Evolutionary conservation across 2,797 vertebrate species (phyloP).

Genomic region (Gymnothorax reevesii): DNA sequence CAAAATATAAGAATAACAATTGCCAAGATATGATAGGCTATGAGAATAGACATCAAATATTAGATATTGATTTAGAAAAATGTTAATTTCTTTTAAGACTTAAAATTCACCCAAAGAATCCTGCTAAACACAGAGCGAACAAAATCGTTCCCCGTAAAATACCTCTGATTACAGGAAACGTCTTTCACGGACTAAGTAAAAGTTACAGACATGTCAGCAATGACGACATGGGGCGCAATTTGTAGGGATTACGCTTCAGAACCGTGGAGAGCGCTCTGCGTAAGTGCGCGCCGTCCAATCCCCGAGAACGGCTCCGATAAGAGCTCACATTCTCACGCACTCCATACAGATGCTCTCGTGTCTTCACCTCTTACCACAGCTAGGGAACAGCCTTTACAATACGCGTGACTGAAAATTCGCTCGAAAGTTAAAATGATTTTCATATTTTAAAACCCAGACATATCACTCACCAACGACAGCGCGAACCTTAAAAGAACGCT

Average conservation of each 20-base stretch:
- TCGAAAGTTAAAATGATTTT: not conserved
- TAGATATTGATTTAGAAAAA: too few species aligned
- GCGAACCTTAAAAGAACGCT: not conserved
- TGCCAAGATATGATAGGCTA: not conserved
- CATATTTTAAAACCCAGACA: too few species aligned
- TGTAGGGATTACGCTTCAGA: slow-evolving; percentile 42
- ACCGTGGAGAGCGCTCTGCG: slow-evolving; percentile 61
- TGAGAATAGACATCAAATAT: too few species aligned
- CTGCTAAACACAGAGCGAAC: not conserved
- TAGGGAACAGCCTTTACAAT: not conserved
- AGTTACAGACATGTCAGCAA: not conserved
- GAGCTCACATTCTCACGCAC: slow-evolving; percentile 14
- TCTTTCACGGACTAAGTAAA: not conserved
- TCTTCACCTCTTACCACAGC: not conserved
- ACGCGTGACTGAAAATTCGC: not conserved
- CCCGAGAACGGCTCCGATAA: slow-evolving; percentile 28
- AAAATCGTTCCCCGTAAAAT: not conserved
- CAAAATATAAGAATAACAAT: not conserved
- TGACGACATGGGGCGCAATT: not conserved
- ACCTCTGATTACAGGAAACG: not conserved
- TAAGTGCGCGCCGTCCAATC: slow-evolving; percentile 31
- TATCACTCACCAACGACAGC: too few species aligned
- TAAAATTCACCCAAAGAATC: too few species aligned
- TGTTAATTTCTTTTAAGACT: too few species aligned
- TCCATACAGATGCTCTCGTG: not conserved